Evolutionary conservation across 1,140 invertebrate species (phyloP), one percentile per base, ranked within the genome.

Genomic region (Phortica variegata): DNA sequence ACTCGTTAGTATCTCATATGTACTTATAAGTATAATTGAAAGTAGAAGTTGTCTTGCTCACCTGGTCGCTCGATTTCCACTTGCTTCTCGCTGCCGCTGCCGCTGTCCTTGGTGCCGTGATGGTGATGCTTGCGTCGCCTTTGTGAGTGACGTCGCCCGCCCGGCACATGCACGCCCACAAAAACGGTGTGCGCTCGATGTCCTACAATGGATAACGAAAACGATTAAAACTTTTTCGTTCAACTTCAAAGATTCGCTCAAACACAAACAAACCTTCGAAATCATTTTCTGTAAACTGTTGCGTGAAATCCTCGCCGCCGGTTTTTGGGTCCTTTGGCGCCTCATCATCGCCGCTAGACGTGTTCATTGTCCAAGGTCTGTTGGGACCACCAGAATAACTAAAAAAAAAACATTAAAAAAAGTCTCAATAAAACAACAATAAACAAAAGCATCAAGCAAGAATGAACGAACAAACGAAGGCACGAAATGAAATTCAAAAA

Each of bases 131-230:
- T 88, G 77, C 89, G 88, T 58, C 89, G 85, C 19, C 87, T 81
- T 58, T 87, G 84, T 3, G 83, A 84, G 61, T 89, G 88, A 47
- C 87, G 81, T 55, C 87, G 82, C 61, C 85, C 84, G 3, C 84
- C 83, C 2, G 88, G 90, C 53, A 92, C 82, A 79, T 92, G 90
- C 9, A 93, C 88, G 4, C 91, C 90, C 59, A 93, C 88, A 76
- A 91, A 93, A 16, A 93, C 87, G 8, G 89, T 90, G 74, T 93
- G 90, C 45, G 88, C 89, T 57, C 90, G 83, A 78, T 93, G 91
- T 77, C 90, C 91, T 93, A 78, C 42, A 77, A 57, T 46, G 43
- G 15, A 52, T 43, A 65, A 54, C 41, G 32, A 49, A 40, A 48
- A 32, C 39, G 32, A 38, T 36, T 23, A 20, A 42, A 36, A 31